phyloP scores from a whole-genome alignment of 2,888 invertebrate species.

The Eilema griseolum region DNA sequence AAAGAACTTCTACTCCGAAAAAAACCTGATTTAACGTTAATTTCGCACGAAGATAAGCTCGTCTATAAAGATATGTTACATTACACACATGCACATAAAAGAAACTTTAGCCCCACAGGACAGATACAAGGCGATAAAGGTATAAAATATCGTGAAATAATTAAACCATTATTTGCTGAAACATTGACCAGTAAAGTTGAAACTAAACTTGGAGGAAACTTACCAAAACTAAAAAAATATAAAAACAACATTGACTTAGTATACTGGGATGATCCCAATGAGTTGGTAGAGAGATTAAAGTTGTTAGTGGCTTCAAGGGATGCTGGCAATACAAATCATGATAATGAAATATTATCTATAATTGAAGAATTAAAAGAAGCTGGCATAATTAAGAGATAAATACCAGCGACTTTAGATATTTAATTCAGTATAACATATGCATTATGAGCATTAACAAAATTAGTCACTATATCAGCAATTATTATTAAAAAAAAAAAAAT shows the following conservation, averaged over 20 bases:
- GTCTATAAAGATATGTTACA: conserved; percentile 28
- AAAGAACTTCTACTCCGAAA: no score
- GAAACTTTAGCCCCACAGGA: background rate
- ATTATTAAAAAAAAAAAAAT: background rate
- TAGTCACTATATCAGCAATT: no score
- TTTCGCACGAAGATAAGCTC: conserved; percentile 21
- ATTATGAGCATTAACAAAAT: no score
- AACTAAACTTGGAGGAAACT: conserved; percentile 23
- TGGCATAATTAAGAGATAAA: conserved; percentile 16
- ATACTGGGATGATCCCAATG: conserved; percentile 50
- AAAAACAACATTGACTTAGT: conserved; percentile 34
- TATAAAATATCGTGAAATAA: conserved; percentile 13
- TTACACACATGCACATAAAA: conserved; percentile 5
- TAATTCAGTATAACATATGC: no score
- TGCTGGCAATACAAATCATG: conserved; percentile 43
- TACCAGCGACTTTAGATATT: no score
- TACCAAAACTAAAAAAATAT: conserved; percentile 25
- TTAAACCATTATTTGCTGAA: no score
- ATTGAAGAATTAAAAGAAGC: conserved; percentile 40
- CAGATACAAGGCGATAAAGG: conserved; percentile 11
- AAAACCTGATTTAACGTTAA: background rate
- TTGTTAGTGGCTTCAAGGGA: conserved; percentile 33
- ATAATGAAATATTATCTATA: conserved; percentile 62
- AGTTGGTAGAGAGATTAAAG: conserved; percentile 42
- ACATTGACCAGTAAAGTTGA: no score